phyloP scores from a whole-genome alignment of 1,140 invertebrate species.

The Drosophila kikkawai region DNA sequence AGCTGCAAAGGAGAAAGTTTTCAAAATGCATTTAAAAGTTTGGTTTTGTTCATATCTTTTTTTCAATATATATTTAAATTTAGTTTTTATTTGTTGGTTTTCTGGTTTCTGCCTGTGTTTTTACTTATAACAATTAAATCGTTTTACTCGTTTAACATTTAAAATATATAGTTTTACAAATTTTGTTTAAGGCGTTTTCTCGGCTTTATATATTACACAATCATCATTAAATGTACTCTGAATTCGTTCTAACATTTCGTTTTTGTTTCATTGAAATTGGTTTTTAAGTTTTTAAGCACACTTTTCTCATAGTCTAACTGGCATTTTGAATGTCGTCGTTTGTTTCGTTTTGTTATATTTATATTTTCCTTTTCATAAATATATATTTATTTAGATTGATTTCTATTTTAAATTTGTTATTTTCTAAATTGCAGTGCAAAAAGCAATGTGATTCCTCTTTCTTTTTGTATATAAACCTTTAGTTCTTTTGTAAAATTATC shows the following conservation, averaged over 20 bases:
- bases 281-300: slow-evolving; percentile 64
- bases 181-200: slow-evolving; percentile 76
- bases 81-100: slow-evolving; percentile 68
- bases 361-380: slow-evolving; percentile 25
- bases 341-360: slow-evolving; percentile 46
- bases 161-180: slow-evolving; percentile 78
- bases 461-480: slow-evolving; percentile 34
- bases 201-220: slow-evolving; percentile 69
- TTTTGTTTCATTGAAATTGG: slow-evolving; percentile 49
- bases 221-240: slow-evolving; percentile 49
- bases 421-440: slow-evolving; percentile 57
- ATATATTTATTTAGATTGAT: slow-evolving; percentile 38
- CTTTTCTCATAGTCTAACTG: slow-evolving; percentile 72
- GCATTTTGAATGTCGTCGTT: slow-evolving; percentile 68
- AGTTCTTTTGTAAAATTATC: slow-evolving; percentile 63
- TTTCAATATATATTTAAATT: slow-evolving; percentile 73
- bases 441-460: slow-evolving; percentile 57
- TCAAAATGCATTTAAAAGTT: slow-evolving; percentile 34
- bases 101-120: slow-evolving; percentile 46
- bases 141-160: slow-evolving; percentile 75
- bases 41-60: slow-evolving; percentile 33
- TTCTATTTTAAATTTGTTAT: slow-evolving; percentile 58
- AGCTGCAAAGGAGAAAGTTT: slow-evolving; percentile 33
- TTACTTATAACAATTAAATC: slow-evolving; percentile 79
- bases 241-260: slow-evolving; percentile 49